Base-by-base conservation (phyloP, 2,888 invertebrate genomes). In the Spatulosminthurus flaviceps region DNA sequence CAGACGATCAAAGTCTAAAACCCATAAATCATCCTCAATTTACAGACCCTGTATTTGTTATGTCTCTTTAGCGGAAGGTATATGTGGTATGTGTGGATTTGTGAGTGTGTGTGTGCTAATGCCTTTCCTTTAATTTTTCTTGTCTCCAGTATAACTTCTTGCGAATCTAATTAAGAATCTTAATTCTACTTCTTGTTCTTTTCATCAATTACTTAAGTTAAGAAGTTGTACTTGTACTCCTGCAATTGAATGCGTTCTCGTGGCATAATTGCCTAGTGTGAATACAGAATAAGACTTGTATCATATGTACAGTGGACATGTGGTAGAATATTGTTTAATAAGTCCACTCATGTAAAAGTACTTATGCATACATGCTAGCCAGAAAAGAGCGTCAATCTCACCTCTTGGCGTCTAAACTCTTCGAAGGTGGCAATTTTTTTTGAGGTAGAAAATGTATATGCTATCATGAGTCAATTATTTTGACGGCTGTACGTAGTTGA, bases 11-110 rank as follows among this genome's bases (percentile, higher is more conserved):
- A 51, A 51, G 51, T 51, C 51, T n/a, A 69, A 34, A 70, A 22
- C 70, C 34, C 70, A 41, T 70, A 70, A 70, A 70, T 70, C 70
- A 70, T 70, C 70, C 34, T 70, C 70, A 70, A 70, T 70, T 70
- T 70, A 70, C 70, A 70, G 34, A 67, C 7, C 67, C 26, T 67
- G 67, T 67, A 19, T 67, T 26, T 67, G 28, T 28, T 67, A 24
- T 67, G 67, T 67, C 67, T 29, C 29, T 24, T 64, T 64, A 22
- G 34, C 9, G 9, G 4, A 34, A 34, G 34, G 34, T 34, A 34
- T 34, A n/a, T n/a, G n/a, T n/a, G n/a, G n/a, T n/a, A n/a, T n/a
- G n/a, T n/a, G n/a, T n/a, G n/a, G n/a, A n/a, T 9, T 41, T 9
- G 41, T 41, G 13, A 41, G 9, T 19, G 19, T n/a, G 51, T 51